Evolutionary conservation across 1,140 invertebrate genomes (phyloP), one percentile per base, ranked within the genome.

Genomic region (Planococcus citri): DNA sequence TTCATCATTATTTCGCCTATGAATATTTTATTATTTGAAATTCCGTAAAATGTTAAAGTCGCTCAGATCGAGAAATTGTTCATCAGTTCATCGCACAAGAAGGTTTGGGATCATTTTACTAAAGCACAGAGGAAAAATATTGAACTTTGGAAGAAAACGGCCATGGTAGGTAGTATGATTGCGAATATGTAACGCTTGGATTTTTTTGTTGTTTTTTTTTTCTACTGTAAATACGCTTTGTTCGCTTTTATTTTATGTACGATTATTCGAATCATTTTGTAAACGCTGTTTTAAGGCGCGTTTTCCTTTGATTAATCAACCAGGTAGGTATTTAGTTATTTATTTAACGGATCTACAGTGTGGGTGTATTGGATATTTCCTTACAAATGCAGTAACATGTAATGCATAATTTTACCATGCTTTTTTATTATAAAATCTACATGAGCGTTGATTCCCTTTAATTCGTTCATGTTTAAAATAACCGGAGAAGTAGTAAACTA

Each of bases 41-140:
- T 64, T 64, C 25, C 60, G 22, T 64, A 64, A 10, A 27, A 64
- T 64, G 60, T 64, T 78, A 82, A 88, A 97, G 94, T 96, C 87
- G 89, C 91, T 88, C 92, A 96, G 87, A 94, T 97, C 84, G 93
- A 94, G 87, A 89, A 91, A 84, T 92, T 97, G 80, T 96, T 97
- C 85, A 84, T 83, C 78, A 88, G 91, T 75, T 91, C 94, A 77
- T 90, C 87, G 81, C 93, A 95, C 84, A 95, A 97, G 87, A 95
- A 95, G 82, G 92, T 94, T 80, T 97, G 94, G 94, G 95, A 97
- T 86, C 94, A 97, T 87, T 97, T 97, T 87, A 95, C 92, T 81
- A 97, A 97, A 86, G 91, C 94, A 73, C 94, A 97, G 82, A 84
- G 94, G 82, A 97, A 96, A 87, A 96, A 96, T 83, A 94, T 97